Evolutionary conservation across 2,888 invertebrate genomes (phyloP), one percentile per base, ranked within the genome.

Genomic region (Rotaria macrura): DNA sequence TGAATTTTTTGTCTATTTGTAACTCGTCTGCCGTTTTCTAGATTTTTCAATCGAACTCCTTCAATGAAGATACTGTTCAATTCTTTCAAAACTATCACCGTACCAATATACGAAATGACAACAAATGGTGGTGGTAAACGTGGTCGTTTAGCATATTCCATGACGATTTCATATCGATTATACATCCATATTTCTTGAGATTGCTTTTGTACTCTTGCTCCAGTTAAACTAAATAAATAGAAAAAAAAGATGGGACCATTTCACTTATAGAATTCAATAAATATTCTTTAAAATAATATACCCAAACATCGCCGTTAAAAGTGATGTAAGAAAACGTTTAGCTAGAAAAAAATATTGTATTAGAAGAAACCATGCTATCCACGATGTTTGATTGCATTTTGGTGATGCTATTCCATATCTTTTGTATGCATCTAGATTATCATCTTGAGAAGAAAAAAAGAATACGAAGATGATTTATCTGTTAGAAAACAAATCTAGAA

Each of bases 151-250:
- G 85, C 85, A 72, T 85, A 86, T 38, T 85, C 86, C 40, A 86
- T 38, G 12, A 86, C 86, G n/a, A 85, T 86, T 72, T 86, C 86
- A 55, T 86, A 86, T 38, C 86, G 54, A 52, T 86, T 84, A 55
- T 83, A 86, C 86, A 86, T 85, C 86, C 86, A 86, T 20, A 86
- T 52, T 84, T 85, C 85, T 38, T 85, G 83, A 0, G 86, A 86
- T 72, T 86, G 83, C 57, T 79, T 74, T 57, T 72, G 83, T 25
- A 86, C 83, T 49, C 85, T 25, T 17, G 84, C 84, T 43, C 84
- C 84, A n/a, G 84, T 86, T 34, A 84, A 84, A 54, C 86, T 85
- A 65, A 43, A n/a, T 29, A 25, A 47, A 25, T 4, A 40, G 17
- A 65, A 65, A 14, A 14, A 4, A 34, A 14, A 83, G 6, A 38